Conservation (phyloP, 1,140 invertebrate genomes). For the Octopus bimaculoides region DNA sequence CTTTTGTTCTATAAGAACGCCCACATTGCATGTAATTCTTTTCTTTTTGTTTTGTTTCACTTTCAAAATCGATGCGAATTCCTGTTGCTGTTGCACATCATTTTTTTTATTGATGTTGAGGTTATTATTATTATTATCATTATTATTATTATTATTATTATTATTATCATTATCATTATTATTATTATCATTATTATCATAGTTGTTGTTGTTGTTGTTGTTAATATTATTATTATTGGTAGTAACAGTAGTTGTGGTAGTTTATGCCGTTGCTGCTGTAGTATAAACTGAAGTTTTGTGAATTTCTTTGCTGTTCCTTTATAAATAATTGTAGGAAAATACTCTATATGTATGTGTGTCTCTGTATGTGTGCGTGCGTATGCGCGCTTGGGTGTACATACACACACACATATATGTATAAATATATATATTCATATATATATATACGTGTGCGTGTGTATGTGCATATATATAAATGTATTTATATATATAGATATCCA, state of each 20-base stretch:
- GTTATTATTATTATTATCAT: neutral
- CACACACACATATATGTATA: neutral
- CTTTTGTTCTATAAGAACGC: too few species aligned
- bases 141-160: neutral
- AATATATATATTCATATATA: neutral
- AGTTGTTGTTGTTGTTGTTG: neutral
- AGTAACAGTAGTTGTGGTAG: neutral
- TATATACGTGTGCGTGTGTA: neutral
- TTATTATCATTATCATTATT: neutral
- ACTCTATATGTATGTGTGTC: too few species aligned
- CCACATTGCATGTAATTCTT: too few species aligned
- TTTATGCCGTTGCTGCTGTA: too few species aligned
- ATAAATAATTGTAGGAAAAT: neutral
- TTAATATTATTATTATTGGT: neutral
- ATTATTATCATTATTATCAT: neutral
- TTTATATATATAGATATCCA: neutral
- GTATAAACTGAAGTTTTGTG: too few species aligned
- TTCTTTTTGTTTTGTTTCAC: too few species aligned
- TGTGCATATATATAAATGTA: neutral
- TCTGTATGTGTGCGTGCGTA: too few species aligned
- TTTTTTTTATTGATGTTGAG: neutral
- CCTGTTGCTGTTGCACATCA: neutral
- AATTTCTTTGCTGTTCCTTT: neutral
- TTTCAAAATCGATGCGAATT: too few species aligned
- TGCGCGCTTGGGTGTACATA: too few species aligned